Evolutionary conservation across 2,113 vertebrate genomes (phyloP), one percentile per base, ranked within the genome.

Genomic region (Dolichotis patagonum): DNA sequence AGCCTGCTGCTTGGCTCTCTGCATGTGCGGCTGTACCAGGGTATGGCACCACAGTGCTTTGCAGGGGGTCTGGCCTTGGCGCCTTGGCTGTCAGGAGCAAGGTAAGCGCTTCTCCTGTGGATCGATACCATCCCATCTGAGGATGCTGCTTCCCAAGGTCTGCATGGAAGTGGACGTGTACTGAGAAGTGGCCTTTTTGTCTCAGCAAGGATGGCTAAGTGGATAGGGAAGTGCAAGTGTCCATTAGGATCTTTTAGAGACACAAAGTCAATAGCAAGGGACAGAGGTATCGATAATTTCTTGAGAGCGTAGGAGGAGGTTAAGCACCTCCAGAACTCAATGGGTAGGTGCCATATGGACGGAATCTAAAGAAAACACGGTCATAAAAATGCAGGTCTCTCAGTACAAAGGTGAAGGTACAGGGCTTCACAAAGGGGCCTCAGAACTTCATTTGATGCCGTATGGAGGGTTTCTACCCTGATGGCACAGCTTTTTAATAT

Each of bases 41-140:
- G 1, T 20, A 9, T 3, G 35, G 60, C 19, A 43, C 17, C 35
- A 63, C 0, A 0, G 85, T 10, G 14, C 7, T 4, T 81, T 46
- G 52, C 60, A 67, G 46, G 38, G 32, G 30, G 26, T 58, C 35
- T 92, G 43, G 71, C 62, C 90, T 58, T 28, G 80, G 46, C 58
- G 22, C 20, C 30, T 19, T 67, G 30, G 28, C 3, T 43, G 58
- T 49, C 28, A 41, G 12, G 24, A 28, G 26, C 56, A 63, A 3
- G 24, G 17, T 35, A 88, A 85, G 78, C 3, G 10, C 24, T 22
- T 65, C 52, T 49, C 89, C 78, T 8, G 43, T 58, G 49, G 26
- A 24, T 24, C 35, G 71, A 75, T 28, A 13, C 14, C 24, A 7
- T 49, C n/a, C 46, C 69, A 62, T 30, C n/a, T 69, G 38, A 67